A percentile compares a stretch with the other conserved stretches of the same genome.
phyloP scores from a whole-genome alignment of 2,888 invertebrate species.

The Hyalella azteca region DNA sequence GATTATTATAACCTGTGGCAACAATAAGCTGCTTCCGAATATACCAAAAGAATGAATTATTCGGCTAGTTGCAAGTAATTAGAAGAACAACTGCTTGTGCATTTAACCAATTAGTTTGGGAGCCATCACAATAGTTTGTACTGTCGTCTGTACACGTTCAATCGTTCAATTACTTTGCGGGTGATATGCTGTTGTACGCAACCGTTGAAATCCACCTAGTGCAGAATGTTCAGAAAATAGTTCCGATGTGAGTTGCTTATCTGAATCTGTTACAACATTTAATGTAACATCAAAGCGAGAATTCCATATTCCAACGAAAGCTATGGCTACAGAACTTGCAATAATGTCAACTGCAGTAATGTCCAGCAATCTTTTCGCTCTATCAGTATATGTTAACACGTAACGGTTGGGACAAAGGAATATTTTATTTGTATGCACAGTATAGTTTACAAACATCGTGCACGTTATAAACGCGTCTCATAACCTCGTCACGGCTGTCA shows the following conservation, averaged over 20 bases:
- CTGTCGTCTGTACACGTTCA: conserved; percentile 63
- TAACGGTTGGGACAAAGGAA: not conserved
- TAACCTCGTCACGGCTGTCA: too few species aligned
- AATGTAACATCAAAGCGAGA: conserved; percentile 61
- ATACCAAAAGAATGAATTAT: not conserved
- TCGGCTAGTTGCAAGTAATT: conserved; percentile 59
- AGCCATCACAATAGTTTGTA: conserved; percentile 62
- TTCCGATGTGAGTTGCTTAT: conserved; percentile 60
- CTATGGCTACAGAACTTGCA: conserved; percentile 62
- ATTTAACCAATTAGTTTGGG: conserved; percentile 60
- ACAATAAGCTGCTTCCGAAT: not conserved
- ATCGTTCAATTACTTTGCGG: conserved; percentile 63
- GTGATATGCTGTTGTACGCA: conserved; percentile 57
- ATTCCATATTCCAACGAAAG: conserved; percentile 63
- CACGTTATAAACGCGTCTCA: too few species aligned
- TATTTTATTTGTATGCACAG: not conserved
- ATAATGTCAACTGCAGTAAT: conserved; percentile 62
- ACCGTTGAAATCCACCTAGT: conserved; percentile 40
- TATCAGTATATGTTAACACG: not conserved
- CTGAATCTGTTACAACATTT: conserved; percentile 61
- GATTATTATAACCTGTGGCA: not conserved
- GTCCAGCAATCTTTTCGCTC: conserved; percentile 63
- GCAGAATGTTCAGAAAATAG: conserved; percentile 59
- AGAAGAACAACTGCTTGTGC: conserved; percentile 61
- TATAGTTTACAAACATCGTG: too few species aligned